Percentiles rank a stretch among this genome's conserved stretches.
Conservation (phyloP, 53 echinoderm and acorn worm genomes). For the Patiria pectinifera region DNA sequence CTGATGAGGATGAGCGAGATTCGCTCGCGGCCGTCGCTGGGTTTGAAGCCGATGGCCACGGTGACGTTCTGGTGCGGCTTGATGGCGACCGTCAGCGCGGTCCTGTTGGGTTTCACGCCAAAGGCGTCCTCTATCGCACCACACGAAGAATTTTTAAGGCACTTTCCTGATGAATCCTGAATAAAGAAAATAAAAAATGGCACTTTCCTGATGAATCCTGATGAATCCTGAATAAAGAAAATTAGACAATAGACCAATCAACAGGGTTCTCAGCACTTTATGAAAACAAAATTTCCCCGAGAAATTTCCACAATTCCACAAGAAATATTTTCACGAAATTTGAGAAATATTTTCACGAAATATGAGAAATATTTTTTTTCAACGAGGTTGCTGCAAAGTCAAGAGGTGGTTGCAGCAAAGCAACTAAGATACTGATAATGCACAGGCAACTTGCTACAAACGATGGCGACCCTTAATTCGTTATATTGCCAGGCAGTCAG, state of each 20-base stretch:
- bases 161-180: slow-evolving; percentile 83
- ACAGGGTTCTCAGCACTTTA: too few species aligned
- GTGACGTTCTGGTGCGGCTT: slow-evolving; percentile 92
- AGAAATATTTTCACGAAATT: too few species aligned
- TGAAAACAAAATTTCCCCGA: too few species aligned
- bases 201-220: slow-evolving; percentile 86
- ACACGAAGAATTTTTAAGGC: slow-evolving; percentile 71
- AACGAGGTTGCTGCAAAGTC: too few species aligned
- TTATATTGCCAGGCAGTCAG: too few species aligned
- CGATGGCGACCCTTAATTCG: too few species aligned
- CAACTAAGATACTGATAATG: too few species aligned
- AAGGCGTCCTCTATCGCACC: slow-evolving; percentile 76
- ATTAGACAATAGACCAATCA: not conserved
- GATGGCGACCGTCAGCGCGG: slow-evolving; percentile 72
- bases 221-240: not conserved
- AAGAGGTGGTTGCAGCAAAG: too few species aligned
- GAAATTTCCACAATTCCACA: too few species aligned
- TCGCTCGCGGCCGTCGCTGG: slow-evolving; percentile 88
- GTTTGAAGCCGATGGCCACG: slow-evolving; percentile 85
- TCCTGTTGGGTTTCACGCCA: slow-evolving; percentile 80
- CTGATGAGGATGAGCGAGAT: slow-evolving; percentile 91
- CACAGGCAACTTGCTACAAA: too few species aligned
- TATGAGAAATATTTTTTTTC: too few species aligned
- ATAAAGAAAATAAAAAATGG: slow-evolving; percentile 3
- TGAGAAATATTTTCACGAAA: too few species aligned